Conservation (phyloP, 2,888 invertebrate genomes). For the Neelides folsomi region DNA sequence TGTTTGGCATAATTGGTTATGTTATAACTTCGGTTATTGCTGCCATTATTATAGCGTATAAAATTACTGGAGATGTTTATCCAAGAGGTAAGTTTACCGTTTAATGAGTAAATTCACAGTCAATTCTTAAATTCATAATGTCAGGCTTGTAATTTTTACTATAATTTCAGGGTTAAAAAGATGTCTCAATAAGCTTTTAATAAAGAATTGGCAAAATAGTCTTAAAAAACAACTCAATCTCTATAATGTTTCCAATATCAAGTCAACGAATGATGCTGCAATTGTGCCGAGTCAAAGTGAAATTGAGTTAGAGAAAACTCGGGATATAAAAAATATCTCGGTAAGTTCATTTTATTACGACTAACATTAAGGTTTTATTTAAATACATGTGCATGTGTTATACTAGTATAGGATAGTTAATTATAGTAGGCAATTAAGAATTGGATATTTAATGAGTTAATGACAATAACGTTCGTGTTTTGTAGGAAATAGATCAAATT, state of each 20-base stretch:
- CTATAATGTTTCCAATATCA: conserved; percentile 5
- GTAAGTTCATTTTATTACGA: no score
- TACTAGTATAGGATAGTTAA: no score
- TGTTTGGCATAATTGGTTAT: conserved; percentile 10
- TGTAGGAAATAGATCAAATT: conserved; percentile 36
- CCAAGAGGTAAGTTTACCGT: conserved; percentile 26
- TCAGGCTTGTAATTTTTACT: neutral
- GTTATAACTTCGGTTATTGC: conserved; percentile 16
- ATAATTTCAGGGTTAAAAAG: conserved; percentile 18
- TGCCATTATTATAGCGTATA: conserved; percentile 17
- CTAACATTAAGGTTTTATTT: no score
- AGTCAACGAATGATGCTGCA: conserved; percentile 13
- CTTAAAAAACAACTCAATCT: conserved; percentile 15
- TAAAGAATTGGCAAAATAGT: conserved; percentile 24
- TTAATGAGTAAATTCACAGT: neutral
- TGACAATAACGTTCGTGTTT: no score
- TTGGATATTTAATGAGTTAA: no score
- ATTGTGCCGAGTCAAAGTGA: conserved; percentile 18
- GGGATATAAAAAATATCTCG: conserved; percentile 4
- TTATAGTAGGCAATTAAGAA: no score
- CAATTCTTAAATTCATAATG: neutral
- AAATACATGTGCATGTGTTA: no score
- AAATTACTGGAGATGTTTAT: conserved; percentile 23
- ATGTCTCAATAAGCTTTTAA: conserved; percentile 12
- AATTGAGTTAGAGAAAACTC: conserved; percentile 14